Evolutionary conservation across 2,797 vertebrate species (phyloP).

Genomic region (Urocyon cinereoargenteus): DNA sequence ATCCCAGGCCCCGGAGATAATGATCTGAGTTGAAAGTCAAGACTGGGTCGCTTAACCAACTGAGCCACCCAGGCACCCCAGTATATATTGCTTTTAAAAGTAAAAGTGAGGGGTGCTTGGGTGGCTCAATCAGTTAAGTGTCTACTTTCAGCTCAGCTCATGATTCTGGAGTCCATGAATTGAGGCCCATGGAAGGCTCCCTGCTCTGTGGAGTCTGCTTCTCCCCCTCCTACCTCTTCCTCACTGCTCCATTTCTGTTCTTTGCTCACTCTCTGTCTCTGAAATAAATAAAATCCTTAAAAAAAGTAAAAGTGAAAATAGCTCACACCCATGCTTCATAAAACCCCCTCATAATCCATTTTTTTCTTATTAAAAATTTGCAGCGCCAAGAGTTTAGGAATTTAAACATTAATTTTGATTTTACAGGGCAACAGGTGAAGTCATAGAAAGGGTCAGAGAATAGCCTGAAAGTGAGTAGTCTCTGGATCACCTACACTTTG

Average conservation of each 20-base stretch:
- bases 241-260: too few species aligned
- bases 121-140: too few species aligned
- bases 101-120: too few species aligned
- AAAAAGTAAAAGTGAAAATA: background rate
- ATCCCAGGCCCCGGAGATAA: background rate
- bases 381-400: background rate
- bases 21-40: background rate
- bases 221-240: too few species aligned
- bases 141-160: too few species aligned
- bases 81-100: too few species aligned
- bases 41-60: background rate
- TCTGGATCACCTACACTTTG: background rate
- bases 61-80: background rate
- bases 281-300: background rate
- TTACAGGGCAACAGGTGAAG: background rate
- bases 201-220: too few species aligned
- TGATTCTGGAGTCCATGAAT: too few species aligned
- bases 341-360: background rate
- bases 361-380: background rate
- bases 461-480: background rate
- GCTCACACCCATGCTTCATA: background rate
- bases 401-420: slow-evolving; percentile 23
- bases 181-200: too few species aligned
- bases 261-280: too few species aligned
- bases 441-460: slow-evolving; percentile 4